Conservation (phyloP, 2,113 vertebrate species). For the Euleptes europaea region DNA sequence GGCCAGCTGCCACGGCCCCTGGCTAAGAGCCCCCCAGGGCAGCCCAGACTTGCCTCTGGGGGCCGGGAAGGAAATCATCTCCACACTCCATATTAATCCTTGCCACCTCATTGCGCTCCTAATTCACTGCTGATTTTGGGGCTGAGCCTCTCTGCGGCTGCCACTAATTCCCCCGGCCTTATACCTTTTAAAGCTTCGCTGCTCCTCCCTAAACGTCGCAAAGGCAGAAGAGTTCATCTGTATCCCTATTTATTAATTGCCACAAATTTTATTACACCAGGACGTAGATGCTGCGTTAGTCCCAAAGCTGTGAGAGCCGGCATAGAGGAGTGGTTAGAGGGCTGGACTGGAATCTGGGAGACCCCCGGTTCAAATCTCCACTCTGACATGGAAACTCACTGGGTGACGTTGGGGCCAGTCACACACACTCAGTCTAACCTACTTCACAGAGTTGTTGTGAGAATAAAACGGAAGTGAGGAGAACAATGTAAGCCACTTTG, state of each 20-base stretch:
- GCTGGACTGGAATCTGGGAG: too few species aligned
- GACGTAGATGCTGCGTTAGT: neutral
- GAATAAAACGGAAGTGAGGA: too few species aligned
- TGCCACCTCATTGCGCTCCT: slow-evolving; percentile 60
- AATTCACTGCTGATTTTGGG: slow-evolving; percentile 27
- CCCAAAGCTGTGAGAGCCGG: neutral
- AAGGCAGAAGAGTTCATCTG: slow-evolving; percentile 54
- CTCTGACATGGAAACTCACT: too few species aligned
- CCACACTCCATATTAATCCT: slow-evolving; percentile 30
- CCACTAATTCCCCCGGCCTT: slow-evolving; percentile 39
- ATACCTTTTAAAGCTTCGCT: slow-evolving; percentile 53
- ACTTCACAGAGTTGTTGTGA: too few species aligned
- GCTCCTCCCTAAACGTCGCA: slow-evolving; percentile 52
- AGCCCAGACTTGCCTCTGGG: neutral
- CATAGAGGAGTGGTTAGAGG: too few species aligned
- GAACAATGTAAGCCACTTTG: too few species aligned
- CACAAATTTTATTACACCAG: slow-evolving; percentile 10
- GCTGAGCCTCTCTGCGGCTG: slow-evolving; percentile 45
- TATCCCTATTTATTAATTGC: slow-evolving; percentile 60
- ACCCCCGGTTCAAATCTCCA: too few species aligned
- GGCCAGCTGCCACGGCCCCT: neutral
- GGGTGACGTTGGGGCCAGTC: too few species aligned
- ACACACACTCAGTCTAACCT: too few species aligned
- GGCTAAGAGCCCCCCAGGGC: neutral
- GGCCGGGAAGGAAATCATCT: slow-evolving; percentile 43